These are phyloP conservation scores for Probaryconus sp. DNA, from an alignment of 1,140 invertebrate genomes.

Conservation along the genomic window DNA sequence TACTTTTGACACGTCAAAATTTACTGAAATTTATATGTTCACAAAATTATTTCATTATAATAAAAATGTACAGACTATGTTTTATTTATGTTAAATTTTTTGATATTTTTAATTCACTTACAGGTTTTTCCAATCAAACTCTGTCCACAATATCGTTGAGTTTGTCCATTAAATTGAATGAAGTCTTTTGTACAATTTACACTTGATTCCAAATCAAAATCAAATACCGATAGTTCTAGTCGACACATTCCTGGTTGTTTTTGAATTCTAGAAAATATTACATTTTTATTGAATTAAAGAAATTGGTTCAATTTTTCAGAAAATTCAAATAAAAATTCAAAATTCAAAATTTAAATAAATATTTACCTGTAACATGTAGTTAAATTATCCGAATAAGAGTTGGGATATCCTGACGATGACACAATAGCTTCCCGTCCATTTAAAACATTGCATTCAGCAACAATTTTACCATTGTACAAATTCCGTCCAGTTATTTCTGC, in stretches of 20 bases:
- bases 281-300: too few species aligned
- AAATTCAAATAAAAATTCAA: background rate
- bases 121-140: slow-evolving; percentile 63
- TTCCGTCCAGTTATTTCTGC: slow-evolving; percentile 5
- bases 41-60: slow-evolving; percentile 18
- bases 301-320: slow-evolving; percentile 1
- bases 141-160: slow-evolving; percentile 68
- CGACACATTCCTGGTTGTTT: slow-evolving; percentile 61
- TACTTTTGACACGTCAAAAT: slow-evolving; percentile 58
- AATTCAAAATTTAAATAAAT: background rate
- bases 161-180: slow-evolving; percentile 62
- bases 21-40: slow-evolving; percentile 64
- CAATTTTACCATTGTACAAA: background rate
- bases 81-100: slow-evolving; percentile 7
- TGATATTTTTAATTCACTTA: slow-evolving; percentile 58
- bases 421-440: slow-evolving; percentile 51
- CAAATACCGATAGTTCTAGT: slow-evolving; percentile 65
- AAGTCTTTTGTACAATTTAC: slow-evolving; percentile 68
- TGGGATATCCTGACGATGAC: slow-evolving; percentile 65
- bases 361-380: slow-evolving; percentile 68
- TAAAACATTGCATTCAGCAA: slow-evolving; percentile 59
- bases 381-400: slow-evolving; percentile 62
- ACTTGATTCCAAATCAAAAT: slow-evolving; percentile 72
- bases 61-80: slow-evolving; percentile 20
- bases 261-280: slow-evolving; percentile 65